phyloP scores from a whole-genome alignment of 2,888 invertebrate species.

The Anodontia alba region DNA sequence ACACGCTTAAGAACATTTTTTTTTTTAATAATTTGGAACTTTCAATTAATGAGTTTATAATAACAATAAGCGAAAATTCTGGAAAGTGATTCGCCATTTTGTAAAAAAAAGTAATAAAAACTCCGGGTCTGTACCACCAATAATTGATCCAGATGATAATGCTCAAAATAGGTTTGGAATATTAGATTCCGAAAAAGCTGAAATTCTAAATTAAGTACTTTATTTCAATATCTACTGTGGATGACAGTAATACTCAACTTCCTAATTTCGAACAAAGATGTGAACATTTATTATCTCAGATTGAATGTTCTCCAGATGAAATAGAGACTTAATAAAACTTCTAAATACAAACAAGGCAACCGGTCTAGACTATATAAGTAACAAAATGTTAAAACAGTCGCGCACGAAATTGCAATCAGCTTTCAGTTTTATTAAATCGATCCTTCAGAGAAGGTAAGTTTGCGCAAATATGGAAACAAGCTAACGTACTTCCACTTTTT shows the following conservation, averaged over 20 bases:
- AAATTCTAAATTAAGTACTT: neutral
- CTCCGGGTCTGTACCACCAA: neutral
- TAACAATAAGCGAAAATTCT: neutral
- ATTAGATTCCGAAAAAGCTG: neutral
- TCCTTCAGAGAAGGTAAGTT: neutral
- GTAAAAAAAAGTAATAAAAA: conserved; percentile 1
- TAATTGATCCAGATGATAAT: neutral
- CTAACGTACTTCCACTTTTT: no score
- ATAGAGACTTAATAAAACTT: neutral
- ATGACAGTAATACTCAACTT: neutral
- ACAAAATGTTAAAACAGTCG: neutral
- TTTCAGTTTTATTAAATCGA: neutral
- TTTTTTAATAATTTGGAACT: conserved; percentile 6
- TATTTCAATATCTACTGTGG: conserved; percentile 3
- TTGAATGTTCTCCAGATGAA: neutral
- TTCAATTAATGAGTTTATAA: neutral
- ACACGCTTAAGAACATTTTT: neutral
- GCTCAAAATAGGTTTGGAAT: neutral
- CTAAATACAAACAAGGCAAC: neutral
- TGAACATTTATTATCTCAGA: neutral
- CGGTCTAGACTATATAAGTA: neutral
- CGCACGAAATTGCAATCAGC: neutral
- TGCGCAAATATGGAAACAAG: no score
- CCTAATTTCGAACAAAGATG: neutral
- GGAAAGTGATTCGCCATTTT: neutral